Evolutionary conservation across 2,888 invertebrate genomes (phyloP), one percentile per base, ranked within the genome.

Genomic region (Dryobotodes eremita): DNA sequence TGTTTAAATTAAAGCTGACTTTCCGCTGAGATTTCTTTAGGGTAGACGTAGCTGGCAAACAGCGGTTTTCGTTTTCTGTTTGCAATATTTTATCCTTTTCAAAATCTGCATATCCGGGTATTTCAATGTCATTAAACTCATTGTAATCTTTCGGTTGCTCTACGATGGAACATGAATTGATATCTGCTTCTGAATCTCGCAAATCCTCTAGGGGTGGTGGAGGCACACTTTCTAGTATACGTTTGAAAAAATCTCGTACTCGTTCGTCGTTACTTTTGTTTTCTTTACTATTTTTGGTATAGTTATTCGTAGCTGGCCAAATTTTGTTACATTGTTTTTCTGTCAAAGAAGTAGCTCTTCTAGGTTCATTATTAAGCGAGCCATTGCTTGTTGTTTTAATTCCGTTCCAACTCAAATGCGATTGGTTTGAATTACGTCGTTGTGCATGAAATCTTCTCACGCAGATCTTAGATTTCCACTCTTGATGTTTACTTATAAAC

Each of bases 401-500:
- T 48, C 87, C 82, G 79, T 91, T 93, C n/a, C 84, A 78, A 80
- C 91, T 92, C 53, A 92, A 86, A 71, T 90, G 91, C 42, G 87
- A 87, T 73, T 81, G 85, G 55, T 66, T 86, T 36, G 93, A 94
- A 86, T 91, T 91, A 81, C 94, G 93, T 77, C 91, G 91, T 77
- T 90, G 88, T n/a, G 92, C 92, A 73, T 92, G 88, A 48, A 92
- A 92, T 88, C 92, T 93, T 87, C 92, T 93, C 62, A 96, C 90
- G 57, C 90, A 87, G 85, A 96, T 92, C 83, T 95, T 96, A 2
- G 94, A 92, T 89, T 94, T 94, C 96, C 96, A 96, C 83, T 95
- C 93, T 62, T 89, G 87, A 79, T 96, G 94, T 90, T 96, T 96
- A 50, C 79, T 91, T 87, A 88, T 90, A 88, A 96, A 96, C 55